phyloP scores from a whole-genome alignment of 2,888 invertebrate genomes.

The Ctena decussata region DNA sequence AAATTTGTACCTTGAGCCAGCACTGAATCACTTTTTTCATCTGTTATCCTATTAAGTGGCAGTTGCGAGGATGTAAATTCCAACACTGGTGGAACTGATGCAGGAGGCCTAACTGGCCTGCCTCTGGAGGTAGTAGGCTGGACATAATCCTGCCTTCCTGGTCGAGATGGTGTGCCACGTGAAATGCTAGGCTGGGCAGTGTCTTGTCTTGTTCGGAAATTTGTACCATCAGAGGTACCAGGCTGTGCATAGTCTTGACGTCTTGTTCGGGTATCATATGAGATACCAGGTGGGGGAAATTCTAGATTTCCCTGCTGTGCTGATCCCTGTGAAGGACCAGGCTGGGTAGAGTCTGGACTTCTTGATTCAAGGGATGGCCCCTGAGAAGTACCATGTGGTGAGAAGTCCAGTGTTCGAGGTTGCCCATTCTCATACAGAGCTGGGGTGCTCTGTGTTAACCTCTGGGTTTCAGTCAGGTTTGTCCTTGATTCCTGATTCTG shows the following conservation, averaged over 20 bases:
- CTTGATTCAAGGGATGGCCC: background rate
- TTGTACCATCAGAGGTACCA: background rate
- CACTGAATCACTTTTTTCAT: conserved; percentile 57
- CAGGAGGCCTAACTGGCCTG: background rate
- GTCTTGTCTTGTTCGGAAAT: background rate
- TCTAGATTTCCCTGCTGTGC: background rate
- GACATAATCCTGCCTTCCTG: background rate
- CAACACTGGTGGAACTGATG: conserved; percentile 44
- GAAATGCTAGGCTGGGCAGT: background rate
- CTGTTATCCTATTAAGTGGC: conserved; percentile 48
- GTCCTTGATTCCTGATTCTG: conserved; percentile 24
- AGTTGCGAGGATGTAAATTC: conserved; percentile 66
- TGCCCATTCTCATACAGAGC: conserved; percentile 48
- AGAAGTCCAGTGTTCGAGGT: conserved; percentile 29
- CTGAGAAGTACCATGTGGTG: background rate
- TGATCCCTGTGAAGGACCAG: background rate
- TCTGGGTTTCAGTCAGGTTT: background rate
- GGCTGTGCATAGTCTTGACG: background rate
- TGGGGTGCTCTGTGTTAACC: background rate
- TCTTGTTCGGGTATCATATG: background rate
- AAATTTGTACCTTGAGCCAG: conserved; percentile 50
- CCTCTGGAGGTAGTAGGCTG: background rate
- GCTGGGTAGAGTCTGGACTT: conserved; percentile 20
- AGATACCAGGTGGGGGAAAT: too few relatives aligned
- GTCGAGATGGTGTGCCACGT: background rate